Base-by-base conservation (phyloP, 2,888 invertebrate genomes). In the Hirtodrosophila trivittata region DNA sequence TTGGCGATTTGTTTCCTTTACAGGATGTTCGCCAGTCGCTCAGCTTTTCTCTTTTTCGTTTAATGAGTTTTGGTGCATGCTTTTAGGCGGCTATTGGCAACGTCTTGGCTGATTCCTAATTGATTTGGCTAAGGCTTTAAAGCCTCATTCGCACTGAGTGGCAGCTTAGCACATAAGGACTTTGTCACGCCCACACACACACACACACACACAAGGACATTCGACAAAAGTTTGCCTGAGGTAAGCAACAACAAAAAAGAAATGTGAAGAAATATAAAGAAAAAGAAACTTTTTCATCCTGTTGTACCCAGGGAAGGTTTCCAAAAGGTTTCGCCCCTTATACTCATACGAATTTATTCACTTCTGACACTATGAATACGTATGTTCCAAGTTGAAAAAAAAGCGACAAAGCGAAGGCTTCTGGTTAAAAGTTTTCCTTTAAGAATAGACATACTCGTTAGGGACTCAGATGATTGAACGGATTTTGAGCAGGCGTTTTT, bases 321-420 rank as follows among this genome's bases (percentile, higher is more conserved):
- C 18, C 2, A 21, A 21, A 21, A 5, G 18, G 2, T 21, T 21
- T 21, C 3, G 18, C 18, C 18, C n/a, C n/a, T n/a, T n/a, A n/a
- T n/a, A n/a, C n/a, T 21, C 5, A 21, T 21, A 21, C 30, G 30
- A n/a, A 30, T 30, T 8, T 30, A n/a, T 21, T 21, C 18, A 21
- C 18, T 43, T 73, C 52, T 71, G 75, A 85, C 71, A 85, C 18
- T 21, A 21, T 5, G 18, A n/a, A n/a, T n/a, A n/a, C 18, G 5
- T 21, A 78, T 75, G 71, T 85, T 66, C 63, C 54, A 63, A 75
- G 71, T 63, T n/a, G n/a, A n/a, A n/a, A n/a, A n/a, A 62, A 55
- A 66, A 76, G 66, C 76, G 77, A 82, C 86, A 85, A 85, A 76
- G 67, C 60, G 64, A 35, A 43, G 57, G 63, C 58, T 26, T 62